Conservation (phyloP, 1,140 invertebrate species). For the Bombus superbus region DNA sequence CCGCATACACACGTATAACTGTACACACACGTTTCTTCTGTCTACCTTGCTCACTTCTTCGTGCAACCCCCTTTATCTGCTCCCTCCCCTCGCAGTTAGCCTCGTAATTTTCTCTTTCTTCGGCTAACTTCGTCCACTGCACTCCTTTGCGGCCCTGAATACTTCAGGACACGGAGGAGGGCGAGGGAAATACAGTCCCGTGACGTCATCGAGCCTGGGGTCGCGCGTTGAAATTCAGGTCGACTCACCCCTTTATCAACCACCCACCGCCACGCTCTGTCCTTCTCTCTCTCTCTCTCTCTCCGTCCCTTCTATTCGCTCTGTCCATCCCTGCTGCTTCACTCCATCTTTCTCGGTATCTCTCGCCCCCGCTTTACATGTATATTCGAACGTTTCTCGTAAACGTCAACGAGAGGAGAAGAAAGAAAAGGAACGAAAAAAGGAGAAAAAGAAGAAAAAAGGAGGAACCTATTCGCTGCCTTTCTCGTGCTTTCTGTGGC, state of each 20-base stretch:
- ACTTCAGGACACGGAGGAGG: constrained; percentile 33
- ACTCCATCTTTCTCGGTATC: not conserved
- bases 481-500: not conserved
- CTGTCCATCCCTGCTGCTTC: not conserved
- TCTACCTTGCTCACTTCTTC: constrained; percentile 5
- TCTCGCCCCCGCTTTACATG: not conserved
- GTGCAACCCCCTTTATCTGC: constrained; percentile 29
- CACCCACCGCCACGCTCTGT: constrained; percentile 4
- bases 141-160: constrained; percentile 48
- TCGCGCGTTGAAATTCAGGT: constrained; percentile 72
- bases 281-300: not conserved
- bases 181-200: constrained; percentile 32
- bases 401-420: not conserved
- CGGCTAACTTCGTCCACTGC: constrained; percentile 14
- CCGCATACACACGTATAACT: too few species aligned
- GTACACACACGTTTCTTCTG: not conserved
- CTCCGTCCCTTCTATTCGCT: not conserved
- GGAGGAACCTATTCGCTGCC: not conserved
- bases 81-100: not conserved
- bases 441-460: not conserved
- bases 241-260: constrained; percentile 48
- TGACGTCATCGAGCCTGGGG: constrained; percentile 70
- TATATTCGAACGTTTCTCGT: constrained; percentile 17
- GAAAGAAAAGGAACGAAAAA: not conserved
- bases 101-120: constrained; percentile 33